These are phyloP conservation scores for Euleptes europaea DNA, from an alignment of 2,113 vertebrate species.

Conservation along the genomic window DNA sequence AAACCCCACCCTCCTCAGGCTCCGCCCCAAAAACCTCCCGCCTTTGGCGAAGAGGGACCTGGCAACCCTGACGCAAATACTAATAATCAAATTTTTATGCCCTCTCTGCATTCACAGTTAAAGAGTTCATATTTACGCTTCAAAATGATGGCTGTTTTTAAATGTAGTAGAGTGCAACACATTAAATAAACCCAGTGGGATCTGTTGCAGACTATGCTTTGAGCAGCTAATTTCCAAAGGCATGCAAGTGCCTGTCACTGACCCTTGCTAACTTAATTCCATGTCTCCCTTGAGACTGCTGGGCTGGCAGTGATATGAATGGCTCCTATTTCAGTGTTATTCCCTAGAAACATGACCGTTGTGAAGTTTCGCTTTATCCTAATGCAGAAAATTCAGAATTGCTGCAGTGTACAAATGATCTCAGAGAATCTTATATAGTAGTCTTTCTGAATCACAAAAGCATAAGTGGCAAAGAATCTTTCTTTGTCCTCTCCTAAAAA, in stretches of 20 bases:
- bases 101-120: neutral
- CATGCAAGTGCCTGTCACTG: rapidly evolving
- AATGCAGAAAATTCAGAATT: neutral
- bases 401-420: rapidly evolving
- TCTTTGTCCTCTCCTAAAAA: neutral
- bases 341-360: neutral
- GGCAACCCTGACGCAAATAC: no score
- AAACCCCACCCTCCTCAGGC: no score
- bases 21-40: neutral
- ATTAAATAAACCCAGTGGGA: no score
- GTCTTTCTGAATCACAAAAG: no score
- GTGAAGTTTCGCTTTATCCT: neutral
- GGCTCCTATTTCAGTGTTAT: neutral
- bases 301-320: neutral
- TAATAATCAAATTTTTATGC: neutral
- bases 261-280: neutral
- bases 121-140: neutral
- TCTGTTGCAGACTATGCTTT: neutral
- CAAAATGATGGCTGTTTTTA: neutral
- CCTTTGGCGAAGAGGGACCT: no score
- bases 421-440: no score
- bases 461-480: neutral
- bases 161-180: no score
- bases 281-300: neutral
- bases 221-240: neutral